Conservation (phyloP, 92 coral and sea anemone species). For the Parazoanthus darwini region DNA sequence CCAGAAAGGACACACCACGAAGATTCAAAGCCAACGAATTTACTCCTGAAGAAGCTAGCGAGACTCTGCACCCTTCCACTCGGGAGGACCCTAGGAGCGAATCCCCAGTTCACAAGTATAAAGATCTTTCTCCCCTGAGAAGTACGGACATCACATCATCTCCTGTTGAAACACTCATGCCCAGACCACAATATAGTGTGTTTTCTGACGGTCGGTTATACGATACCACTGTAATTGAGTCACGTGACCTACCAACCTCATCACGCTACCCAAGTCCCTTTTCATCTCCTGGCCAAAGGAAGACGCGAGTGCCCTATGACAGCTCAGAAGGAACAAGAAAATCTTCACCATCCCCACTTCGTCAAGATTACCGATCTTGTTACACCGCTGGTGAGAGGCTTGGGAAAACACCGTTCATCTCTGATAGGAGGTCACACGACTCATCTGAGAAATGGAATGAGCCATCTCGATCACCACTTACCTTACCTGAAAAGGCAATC, state of each 20-base stretch:
- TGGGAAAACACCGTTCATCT: not conserved
- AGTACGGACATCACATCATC: conserved; percentile 30
- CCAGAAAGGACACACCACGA: conserved; percentile 55
- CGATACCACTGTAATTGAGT: conserved; percentile 21
- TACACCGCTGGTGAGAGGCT: not conserved
- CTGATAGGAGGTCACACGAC: not conserved
- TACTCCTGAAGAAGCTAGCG: conserved; percentile 41
- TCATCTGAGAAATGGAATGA: not conserved
- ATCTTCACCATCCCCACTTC: not conserved
- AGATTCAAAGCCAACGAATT: conserved; percentile 53
- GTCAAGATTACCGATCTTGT: not conserved
- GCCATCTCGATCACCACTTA: not conserved
- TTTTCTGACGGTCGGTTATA: conserved; percentile 30
- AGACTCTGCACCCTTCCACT: conserved; percentile 43
- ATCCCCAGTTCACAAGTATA: conserved; percentile 44
- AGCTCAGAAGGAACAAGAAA: not conserved
- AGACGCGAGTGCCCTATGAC: not conserved
- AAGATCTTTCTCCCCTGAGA: conserved; percentile 36
- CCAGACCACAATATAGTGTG: conserved; percentile 27
- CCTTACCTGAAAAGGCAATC: not conserved
- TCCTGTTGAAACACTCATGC: conserved; percentile 34
- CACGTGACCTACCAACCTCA: not conserved
- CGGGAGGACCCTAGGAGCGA: conserved; percentile 46
- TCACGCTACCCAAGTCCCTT: conserved; percentile 26
- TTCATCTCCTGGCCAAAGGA: conserved; percentile 13